Evolutionary conservation across 2,113 vertebrate genomes (phyloP).

Genomic region (Saiga tatarica): DNA sequence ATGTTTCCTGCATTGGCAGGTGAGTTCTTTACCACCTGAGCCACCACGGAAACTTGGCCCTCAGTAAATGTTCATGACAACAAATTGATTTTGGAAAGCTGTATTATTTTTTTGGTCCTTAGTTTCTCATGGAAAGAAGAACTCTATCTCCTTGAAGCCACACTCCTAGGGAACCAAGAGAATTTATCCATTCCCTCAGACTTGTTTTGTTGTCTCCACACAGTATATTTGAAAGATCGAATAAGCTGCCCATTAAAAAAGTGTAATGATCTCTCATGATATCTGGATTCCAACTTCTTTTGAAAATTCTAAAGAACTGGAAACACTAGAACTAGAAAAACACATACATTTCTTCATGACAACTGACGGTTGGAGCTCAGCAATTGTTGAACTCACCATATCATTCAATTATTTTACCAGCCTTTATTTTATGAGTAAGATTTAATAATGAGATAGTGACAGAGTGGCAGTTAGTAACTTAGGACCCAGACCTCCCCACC

Average conservation of each 20-base stretch:
- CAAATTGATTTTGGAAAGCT: not conserved
- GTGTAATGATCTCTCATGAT: not conserved
- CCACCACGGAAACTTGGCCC: not conserved
- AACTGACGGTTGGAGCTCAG: not conserved
- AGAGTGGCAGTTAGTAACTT: not conserved
- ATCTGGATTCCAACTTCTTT: not conserved
- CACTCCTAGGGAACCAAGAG: not conserved
- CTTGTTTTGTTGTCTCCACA: not conserved
- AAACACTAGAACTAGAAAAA: not conserved
- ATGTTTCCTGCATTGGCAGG: not conserved
- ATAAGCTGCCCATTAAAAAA: not conserved
- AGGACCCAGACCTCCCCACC: not conserved
- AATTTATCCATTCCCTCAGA: not conserved
- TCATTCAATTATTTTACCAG: not conserved
- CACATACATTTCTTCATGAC: not conserved
- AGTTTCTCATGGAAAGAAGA: not conserved
- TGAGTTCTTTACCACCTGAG: not conserved
- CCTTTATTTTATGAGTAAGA: not conserved
- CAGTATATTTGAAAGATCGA: not conserved
- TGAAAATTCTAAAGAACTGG: not conserved
- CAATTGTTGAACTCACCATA: not conserved
- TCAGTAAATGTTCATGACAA: not conserved
- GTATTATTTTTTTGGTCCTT: not conserved
- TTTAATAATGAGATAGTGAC: not conserved
- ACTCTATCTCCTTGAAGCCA: not conserved